A percentile compares a stretch with the other conserved stretches of the same genome.
phyloP scores from a whole-genome alignment of 2,888 invertebrate genomes.

The Amphiduros pacificus region DNA sequence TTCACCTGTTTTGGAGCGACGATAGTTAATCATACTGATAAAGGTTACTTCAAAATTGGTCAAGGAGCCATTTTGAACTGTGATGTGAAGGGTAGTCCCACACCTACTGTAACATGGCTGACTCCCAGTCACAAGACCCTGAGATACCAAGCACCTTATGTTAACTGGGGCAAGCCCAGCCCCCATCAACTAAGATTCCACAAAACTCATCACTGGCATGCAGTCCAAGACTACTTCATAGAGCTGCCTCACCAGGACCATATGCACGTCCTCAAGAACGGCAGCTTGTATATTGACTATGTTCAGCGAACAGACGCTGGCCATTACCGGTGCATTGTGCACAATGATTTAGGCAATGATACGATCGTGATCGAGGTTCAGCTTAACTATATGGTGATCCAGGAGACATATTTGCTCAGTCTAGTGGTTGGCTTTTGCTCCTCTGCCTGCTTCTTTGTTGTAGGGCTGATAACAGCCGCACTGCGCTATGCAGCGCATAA shows the following conservation, averaged over 20 bases:
- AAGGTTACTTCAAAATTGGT: slow-evolving; percentile 56
- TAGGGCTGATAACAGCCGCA: slow-evolving; percentile 80
- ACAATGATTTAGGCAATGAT: slow-evolving; percentile 79
- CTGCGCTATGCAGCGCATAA: slow-evolving; percentile 72
- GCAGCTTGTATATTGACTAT: slow-evolving; percentile 77
- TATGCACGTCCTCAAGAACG: slow-evolving; percentile 74
- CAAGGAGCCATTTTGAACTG: slow-evolving; percentile 75
- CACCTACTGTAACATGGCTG: slow-evolving; percentile 83
- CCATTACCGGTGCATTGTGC: slow-evolving; percentile 79
- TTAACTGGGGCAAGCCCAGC: slow-evolving; percentile 34
- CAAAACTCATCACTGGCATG: slow-evolving; percentile 40
- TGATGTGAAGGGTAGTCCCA: slow-evolving; percentile 74
- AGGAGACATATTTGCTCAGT: slow-evolving; percentile 81
- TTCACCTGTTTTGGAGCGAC: slow-evolving; percentile 73
- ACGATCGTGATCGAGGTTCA: slow-evolving; percentile 68
- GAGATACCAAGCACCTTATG: slow-evolving; percentile 32
- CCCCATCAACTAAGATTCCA: slow-evolving; percentile 36
- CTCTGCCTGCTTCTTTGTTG: slow-evolving; percentile 76
- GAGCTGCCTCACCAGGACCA: slow-evolving; percentile 50
- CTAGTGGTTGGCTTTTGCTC: slow-evolving; percentile 79
- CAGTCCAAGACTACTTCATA: slow-evolving; percentile 16
- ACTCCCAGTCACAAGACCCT: slow-evolving; percentile 38
- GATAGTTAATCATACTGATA: slow-evolving; percentile 49
- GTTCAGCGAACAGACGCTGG: slow-evolving; percentile 72
- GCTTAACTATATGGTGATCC: slow-evolving; percentile 83